Evolutionary conservation across 1,140 invertebrate genomes (phyloP), one percentile per base, ranked within the genome.

Genomic region (Latrodectus geometricus): DNA sequence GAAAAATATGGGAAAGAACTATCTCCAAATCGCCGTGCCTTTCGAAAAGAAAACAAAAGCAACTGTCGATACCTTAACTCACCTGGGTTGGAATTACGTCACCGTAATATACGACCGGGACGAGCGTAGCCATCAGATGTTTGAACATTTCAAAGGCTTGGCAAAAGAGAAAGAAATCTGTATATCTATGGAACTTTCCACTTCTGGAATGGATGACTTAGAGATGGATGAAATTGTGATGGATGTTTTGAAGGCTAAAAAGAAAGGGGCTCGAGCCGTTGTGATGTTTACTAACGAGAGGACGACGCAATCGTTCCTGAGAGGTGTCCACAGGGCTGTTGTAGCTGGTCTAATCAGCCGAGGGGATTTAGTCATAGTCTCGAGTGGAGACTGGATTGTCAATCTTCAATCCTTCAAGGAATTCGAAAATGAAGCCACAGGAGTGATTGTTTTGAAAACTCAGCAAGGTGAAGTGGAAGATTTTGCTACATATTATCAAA

Each of bases 11-110:
- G 61, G 48, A 12, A 73, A 68, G 0, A 54, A 48, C 20, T 52
- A 79, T 86, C 65, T 70, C 81, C 88, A 90, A 65, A 75, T 89
- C 17, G 88, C 87, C 20, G 56, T 88, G 4, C 88, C 89, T 11
- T 56, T 88, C 14, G 72, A 82, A 15, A 77, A 88, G 49, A 83
- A 89, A 20, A 89, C 86, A 9, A 87, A 91, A 89, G 90, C 90
- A 8, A 89, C 90, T 12, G 87, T 90, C 4, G 88, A 90, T 80
- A 87, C 91, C 1, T 88, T 93, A 66, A 88, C 90, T 8, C 88
- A 90, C 56, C 75, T 91, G 4, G 90, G 85, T n/a, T 87, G 85
- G 85, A 87, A 73, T 23, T 87, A 73, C 8, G 70, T 87, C 0
- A 79, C 77, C 0, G 85, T 80, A 9, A 80, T 93, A 0, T 90